Conservation (phyloP, 2,797 vertebrate species). For the Phalanger gymnotis region DNA sequence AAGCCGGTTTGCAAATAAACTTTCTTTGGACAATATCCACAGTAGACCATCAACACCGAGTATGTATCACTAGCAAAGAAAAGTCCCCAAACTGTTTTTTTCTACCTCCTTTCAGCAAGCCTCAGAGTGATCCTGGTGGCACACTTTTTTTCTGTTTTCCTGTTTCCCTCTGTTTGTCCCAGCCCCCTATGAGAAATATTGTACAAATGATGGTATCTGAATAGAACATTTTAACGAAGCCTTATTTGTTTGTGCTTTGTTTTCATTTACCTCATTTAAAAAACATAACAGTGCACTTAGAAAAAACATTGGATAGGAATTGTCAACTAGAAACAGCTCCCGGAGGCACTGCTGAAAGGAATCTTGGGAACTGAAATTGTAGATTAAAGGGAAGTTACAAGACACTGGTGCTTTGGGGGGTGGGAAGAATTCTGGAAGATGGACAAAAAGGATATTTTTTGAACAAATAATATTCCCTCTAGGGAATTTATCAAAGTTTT, state of each 20-base stretch:
- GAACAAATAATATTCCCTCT: slow-evolving; percentile 32
- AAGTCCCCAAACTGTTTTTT: background rate
- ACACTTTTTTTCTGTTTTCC: background rate
- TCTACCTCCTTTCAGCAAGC: background rate
- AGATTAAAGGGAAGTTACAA: background rate
- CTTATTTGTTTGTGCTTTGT: slow-evolving; percentile 25
- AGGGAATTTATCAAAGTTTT: slow-evolving; percentile 29
- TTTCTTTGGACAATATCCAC: background rate
- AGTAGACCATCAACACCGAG: background rate
- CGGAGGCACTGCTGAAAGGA: slow-evolving; percentile 3
- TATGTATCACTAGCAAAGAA: background rate
- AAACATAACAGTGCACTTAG: slow-evolving; percentile 12
- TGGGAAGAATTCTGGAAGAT: background rate
- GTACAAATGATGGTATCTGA: slow-evolving; percentile 4
- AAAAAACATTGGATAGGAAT: slow-evolving; percentile 39
- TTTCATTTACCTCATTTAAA: slow-evolving; percentile 34
- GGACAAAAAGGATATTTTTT: slow-evolving; percentile 26
- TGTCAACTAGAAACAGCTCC: slow-evolving; percentile 1
- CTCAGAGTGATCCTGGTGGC: background rate
- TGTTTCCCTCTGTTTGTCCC: background rate
- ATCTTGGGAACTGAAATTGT: background rate
- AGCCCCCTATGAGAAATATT: background rate
- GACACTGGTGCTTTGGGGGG: background rate
- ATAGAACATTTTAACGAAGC: slow-evolving; percentile 17
- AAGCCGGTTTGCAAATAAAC: background rate